Evolutionary conservation across 2,797 vertebrate genomes (phyloP), one percentile per base, ranked within the genome.

Genomic region (Vireo griseus): DNA sequence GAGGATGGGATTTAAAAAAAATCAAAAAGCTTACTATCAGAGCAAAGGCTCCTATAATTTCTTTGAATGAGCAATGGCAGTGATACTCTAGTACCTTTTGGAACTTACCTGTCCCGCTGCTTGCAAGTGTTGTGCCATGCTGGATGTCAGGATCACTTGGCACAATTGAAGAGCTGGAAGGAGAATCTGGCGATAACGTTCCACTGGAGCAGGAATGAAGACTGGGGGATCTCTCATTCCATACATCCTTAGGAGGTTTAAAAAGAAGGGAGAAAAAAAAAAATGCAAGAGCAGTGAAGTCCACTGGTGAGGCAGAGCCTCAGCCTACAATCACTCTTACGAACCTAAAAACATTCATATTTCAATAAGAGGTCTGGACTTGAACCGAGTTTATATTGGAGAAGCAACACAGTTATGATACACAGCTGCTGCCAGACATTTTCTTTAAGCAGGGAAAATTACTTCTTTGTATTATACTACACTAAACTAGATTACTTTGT

Each of bases 81-180:
- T 31, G 22, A 51, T 33, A 40, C 7, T 54, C 6, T 5, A 69
- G 18, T 42, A 71, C 33, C 37, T 75, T 76, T 40, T 67, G 24
- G 50, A 77, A 68, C 72, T 96, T 86, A 99, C 99, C 98, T 99
- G 99, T 95, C 98, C 98, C 20, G 99, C 99, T 95, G 99, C 99
- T 98, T 99, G 99, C 95, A 99, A 97, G 95, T 99, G 99, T 44
- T 99, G 99, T 58, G 99, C 98, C 88, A 98, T 98, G 28, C 98
- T 99, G 18, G 99, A 99, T 0, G 99, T 99, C 91, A 99, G 98
- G 95, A 99, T 99, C 74, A 99, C 99, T 65, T 99, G 99, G 86
- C 99, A 99, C 22, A 99, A 97, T 12, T 98, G 98, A 79, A 99
- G 98, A 9, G 99, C 98, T 4, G 99, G 99, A 55, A 99, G 97